phyloP scores from a whole-genome alignment of 2,797 vertebrate genomes.

The Rhinogobio ventralis region DNA sequence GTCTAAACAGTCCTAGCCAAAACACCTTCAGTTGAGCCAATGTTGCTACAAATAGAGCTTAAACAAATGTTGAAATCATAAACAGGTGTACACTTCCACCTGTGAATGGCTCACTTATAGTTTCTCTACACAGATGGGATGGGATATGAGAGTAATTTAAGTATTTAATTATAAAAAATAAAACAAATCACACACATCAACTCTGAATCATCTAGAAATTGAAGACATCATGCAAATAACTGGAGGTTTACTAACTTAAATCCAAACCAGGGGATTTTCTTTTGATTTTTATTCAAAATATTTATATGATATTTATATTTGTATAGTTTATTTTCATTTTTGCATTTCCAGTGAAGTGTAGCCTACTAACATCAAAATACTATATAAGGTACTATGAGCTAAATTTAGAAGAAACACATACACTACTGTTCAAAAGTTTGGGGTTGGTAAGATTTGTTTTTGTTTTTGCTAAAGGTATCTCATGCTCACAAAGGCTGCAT shows the following conservation, averaged over 20 bases:
- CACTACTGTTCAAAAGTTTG: background rate
- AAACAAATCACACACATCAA: too few relatives aligned
- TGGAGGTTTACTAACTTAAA: background rate
- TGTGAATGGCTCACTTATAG: background rate
- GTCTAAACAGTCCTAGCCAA: background rate
- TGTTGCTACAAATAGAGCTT: background rate
- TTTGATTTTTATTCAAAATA: too few relatives aligned
- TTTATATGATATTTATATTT: too few relatives aligned
- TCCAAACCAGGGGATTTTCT: background rate
- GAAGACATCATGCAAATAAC: background rate
- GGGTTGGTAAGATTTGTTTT: background rate
- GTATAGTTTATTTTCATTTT: background rate
- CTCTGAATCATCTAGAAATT: background rate
- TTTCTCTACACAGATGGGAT: background rate
- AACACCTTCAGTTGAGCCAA: background rate
- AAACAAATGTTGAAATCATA: constrained; percentile 7
- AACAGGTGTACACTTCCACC: background rate
- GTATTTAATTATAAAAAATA: background rate
- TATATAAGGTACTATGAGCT: background rate
- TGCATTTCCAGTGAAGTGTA: background rate
- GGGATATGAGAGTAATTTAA: background rate
- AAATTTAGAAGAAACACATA: background rate
- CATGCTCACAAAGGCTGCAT: background rate
- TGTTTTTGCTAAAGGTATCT: background rate
- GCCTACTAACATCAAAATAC: background rate